Percentiles rank a stretch among this genome's conserved stretches.
phyloP scores from a whole-genome alignment of 2,113 vertebrate species.

The Festucalex cinctus region DNA sequence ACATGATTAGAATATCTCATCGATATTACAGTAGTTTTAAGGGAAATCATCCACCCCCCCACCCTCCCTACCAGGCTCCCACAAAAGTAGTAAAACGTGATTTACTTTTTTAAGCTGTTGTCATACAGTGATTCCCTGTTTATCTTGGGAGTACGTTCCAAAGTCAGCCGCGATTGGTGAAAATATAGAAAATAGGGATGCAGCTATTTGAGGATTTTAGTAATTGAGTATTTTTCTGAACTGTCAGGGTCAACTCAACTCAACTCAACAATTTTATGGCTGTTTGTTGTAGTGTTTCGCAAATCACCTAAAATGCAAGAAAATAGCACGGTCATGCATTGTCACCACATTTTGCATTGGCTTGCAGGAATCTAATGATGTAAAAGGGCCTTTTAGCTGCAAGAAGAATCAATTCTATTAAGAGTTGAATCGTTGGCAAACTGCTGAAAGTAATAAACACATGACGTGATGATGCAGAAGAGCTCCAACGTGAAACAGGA shows the following conservation, averaged over 20 bases:
- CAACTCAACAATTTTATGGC: too few relatives aligned
- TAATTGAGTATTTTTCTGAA: too few relatives aligned
- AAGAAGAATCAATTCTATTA: not conserved
- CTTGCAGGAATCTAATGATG: not conserved
- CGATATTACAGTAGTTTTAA: not conserved
- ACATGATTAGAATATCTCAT: not conserved
- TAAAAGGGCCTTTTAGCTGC: not conserved
- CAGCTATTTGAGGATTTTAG: too few relatives aligned
- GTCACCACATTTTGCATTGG: not conserved
- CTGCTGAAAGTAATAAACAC: slow-evolving; percentile 16
- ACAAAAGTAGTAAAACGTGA: not conserved
- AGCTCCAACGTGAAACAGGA: not conserved
- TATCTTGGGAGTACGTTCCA: too few relatives aligned
- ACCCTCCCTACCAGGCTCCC: not conserved
- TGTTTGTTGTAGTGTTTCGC: not conserved
- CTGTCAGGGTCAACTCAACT: too few relatives aligned
- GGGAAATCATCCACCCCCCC: not conserved
- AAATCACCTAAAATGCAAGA: not conserved
- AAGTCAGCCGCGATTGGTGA: not conserved
- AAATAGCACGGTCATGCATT: not conserved
- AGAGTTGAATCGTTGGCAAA: not conserved
- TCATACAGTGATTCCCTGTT: not conserved
- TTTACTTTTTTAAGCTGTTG: not conserved
- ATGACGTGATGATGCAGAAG: not conserved
- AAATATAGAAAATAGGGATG: not conserved